These are phyloP conservation scores for Acronicta psi DNA, from an alignment of 2,888 invertebrate genomes.

Conservation along the genomic window DNA sequence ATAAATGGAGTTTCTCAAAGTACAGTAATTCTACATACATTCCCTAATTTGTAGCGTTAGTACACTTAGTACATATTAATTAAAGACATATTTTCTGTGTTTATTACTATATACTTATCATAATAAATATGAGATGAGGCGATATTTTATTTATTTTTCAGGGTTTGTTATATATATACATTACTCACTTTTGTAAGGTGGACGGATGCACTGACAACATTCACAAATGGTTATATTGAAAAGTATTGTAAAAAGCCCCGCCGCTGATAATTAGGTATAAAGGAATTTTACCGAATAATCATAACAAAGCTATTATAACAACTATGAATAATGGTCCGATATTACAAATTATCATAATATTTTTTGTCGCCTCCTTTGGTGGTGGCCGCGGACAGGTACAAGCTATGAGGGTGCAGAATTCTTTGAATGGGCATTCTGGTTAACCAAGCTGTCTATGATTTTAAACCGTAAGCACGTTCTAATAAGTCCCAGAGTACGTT, in stretches of 20 bases:
- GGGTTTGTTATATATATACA: too few relatives aligned
- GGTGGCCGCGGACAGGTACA: conserved; percentile 87
- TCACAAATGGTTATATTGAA: conserved; percentile 64
- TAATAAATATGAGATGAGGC: too few relatives aligned
- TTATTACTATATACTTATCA: too few relatives aligned
- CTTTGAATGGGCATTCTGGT: conserved; percentile 82
- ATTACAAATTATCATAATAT: conserved; percentile 87
- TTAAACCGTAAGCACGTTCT: conserved; percentile 42
- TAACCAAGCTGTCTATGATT: conserved; percentile 36
- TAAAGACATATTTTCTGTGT: too few relatives aligned
- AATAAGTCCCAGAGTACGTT: conserved; percentile 51
- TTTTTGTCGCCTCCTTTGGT: conserved; percentile 84
- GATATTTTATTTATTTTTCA: conserved; percentile 18
- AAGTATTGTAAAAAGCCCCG: conserved; percentile 57
- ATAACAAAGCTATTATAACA: conserved; percentile 87
- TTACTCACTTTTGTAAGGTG: conserved; percentile 16
- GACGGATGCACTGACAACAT: conserved; percentile 61
- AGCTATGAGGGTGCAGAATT: conserved; percentile 88
- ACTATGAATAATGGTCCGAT: conserved; percentile 85
- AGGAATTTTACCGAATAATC: conserved; percentile 83
- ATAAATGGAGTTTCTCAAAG: too few relatives aligned
- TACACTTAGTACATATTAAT: too few relatives aligned
- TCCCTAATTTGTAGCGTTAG: too few relatives aligned
- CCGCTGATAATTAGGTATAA: conserved; percentile 73
- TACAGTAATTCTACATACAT: too few relatives aligned